These are phyloP conservation scores for Eilema depressum DNA, from an alignment of 2,888 invertebrate genomes.

Conservation along the genomic window DNA sequence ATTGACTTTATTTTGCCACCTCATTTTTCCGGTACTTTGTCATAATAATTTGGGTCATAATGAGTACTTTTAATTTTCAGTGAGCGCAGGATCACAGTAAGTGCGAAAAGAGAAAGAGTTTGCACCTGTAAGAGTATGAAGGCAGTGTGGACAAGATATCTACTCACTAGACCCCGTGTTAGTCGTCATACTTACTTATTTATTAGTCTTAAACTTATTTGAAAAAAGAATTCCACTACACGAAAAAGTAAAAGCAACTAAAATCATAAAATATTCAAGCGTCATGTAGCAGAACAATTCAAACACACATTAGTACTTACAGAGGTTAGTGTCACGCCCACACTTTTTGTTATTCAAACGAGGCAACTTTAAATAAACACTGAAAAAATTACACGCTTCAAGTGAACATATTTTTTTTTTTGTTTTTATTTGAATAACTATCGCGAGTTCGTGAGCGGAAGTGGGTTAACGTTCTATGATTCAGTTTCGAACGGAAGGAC, in stretches of 20 bases:
- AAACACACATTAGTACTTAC: slow-evolving; percentile 27
- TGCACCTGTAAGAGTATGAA: too few relatives aligned
- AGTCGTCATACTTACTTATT: not conserved
- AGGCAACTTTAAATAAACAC: slow-evolving; percentile 43
- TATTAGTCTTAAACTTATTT: not conserved
- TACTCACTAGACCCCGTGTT: too few relatives aligned
- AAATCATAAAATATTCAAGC: slow-evolving; percentile 3
- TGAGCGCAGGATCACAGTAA: too few relatives aligned
- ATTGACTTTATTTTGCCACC: too few relatives aligned
- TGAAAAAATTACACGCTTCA: slow-evolving; percentile 43
- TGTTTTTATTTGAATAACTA: slow-evolving; percentile 50
- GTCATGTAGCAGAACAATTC: slow-evolving; percentile 6
- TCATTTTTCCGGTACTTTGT: too few relatives aligned
- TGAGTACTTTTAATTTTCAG: too few relatives aligned
- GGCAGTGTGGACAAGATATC: too few relatives aligned
- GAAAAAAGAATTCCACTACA: not conserved
- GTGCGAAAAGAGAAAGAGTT: too few relatives aligned
- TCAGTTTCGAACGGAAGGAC: slow-evolving; percentile 59
- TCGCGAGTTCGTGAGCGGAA: slow-evolving; percentile 66
- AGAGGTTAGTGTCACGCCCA: slow-evolving; percentile 58
- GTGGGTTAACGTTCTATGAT: slow-evolving; percentile 75
- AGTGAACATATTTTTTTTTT: slow-evolving; percentile 46
- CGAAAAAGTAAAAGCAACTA: slow-evolving; percentile 3
- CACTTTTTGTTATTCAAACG: slow-evolving; percentile 59
- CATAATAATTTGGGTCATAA: too few relatives aligned